Evolutionary conservation across 2,113 vertebrate genomes (phyloP), one percentile per base, ranked within the genome.

Genomic region (Vimba vimba): DNA sequence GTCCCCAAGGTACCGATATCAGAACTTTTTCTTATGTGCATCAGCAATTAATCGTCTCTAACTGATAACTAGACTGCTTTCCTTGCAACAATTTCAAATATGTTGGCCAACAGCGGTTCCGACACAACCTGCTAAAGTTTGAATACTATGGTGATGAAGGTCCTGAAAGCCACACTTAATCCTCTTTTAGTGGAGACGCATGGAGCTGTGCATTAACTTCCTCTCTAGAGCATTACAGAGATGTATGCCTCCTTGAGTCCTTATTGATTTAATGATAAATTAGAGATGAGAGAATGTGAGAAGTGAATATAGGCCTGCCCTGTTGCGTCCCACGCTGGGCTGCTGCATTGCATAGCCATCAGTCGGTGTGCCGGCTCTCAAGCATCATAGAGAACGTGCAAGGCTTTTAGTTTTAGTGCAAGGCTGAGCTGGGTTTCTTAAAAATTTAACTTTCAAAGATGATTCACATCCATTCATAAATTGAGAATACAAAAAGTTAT

Each of bases 1-100:
- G 88, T 30, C 2, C 91, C 96, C 0, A 95, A 94, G 95, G 97
- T 98, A 91, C 52, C 27, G 43, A 3, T 25, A 21, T 45, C 12
- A 36, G n/a, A 19, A 60, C 4, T 12, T 75, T 21, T 43, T 79
- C 33, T 45, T 23, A 39, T 73, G 33, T 17, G 23, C 36, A 43
- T 79, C 33, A n/a, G 21, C 13, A 4, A 52, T 55, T 27, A 76
- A 50, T 76, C 2, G 2, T 76, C 45, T 71, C 33, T 74, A 47
- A 71, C 21, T 55, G 75, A 55, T 47, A 21, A 27, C 8, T 52
- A 36, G 13, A 64, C 59, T 43, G 6, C 25, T 3, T 62, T 25
- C 17, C 69, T 68, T 4, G 5, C 62, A 50, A 82, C 45, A 47
- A 36, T 52, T 73, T 17, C 7, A 21, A 64, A 52, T 45, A 23